Evolutionary conservation across 2,797 vertebrate species (phyloP).

Genomic region (Helarctos malayanus): DNA sequence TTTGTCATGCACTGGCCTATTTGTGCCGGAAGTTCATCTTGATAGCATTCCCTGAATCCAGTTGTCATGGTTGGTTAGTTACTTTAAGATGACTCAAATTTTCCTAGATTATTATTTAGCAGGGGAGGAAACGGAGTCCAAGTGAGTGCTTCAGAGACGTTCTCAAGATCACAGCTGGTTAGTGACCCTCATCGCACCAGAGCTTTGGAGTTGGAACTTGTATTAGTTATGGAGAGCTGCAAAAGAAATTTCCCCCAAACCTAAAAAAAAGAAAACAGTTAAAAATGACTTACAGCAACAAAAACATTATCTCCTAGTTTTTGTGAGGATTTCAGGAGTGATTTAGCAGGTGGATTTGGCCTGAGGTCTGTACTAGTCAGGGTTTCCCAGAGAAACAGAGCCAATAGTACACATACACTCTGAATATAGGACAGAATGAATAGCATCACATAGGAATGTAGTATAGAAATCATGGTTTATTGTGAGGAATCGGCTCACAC

Average conservation of each 20-base stretch:
- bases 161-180: not conserved
- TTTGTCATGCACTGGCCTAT: not conserved
- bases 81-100: not conserved
- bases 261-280: not conserved
- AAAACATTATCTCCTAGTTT: not conserved
- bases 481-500: not conserved
- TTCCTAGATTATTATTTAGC: not conserved
- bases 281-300: not conserved
- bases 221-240: not conserved
- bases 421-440: not conserved
- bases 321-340: not conserved
- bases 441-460: not conserved
- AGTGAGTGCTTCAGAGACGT: not conserved
- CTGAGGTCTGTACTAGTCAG: not conserved
- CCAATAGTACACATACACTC: not conserved
- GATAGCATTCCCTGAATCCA: not conserved
- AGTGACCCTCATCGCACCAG: not conserved
- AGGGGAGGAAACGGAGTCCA: not conserved
- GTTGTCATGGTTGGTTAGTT: not conserved
- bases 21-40: not conserved
- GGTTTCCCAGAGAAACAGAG: not conserved
- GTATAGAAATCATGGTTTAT: not conserved
- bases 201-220: not conserved
- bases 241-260: not conserved
- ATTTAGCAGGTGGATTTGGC: not conserved